These are phyloP conservation scores for Chloropsis cyanopogon DNA, from an alignment of 2,113 vertebrate species.

Conservation along the genomic window DNA sequence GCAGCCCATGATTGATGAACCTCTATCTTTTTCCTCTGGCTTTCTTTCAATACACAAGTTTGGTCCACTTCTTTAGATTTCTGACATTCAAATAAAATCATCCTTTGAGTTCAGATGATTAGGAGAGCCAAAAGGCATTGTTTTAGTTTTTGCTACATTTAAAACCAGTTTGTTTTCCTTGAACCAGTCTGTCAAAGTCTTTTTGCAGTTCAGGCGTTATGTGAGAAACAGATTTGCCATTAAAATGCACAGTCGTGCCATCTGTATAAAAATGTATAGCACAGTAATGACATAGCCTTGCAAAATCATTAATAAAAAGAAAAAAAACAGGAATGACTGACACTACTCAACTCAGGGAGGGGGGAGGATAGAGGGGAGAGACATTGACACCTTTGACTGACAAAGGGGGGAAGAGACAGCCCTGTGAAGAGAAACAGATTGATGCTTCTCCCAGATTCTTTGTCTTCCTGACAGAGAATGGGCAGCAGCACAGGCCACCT, in stretches of 20 bases:
- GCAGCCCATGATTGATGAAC: background rate
- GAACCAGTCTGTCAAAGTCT: constrained; percentile 86
- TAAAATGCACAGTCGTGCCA: constrained; percentile 86
- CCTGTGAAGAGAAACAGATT: constrained; percentile 80
- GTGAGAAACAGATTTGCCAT: constrained; percentile 87
- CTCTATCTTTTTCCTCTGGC: background rate
- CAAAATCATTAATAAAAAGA: constrained; percentile 84
- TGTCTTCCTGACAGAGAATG: constrained; percentile 72
- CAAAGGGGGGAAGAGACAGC: constrained; percentile 74
- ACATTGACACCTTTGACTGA: constrained; percentile 74
- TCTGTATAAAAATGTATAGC: constrained; percentile 83
- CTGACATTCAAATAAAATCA: constrained; percentile 70
- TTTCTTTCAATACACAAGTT: constrained; percentile 20
- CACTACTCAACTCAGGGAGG: constrained; percentile 72
- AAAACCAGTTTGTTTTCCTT: constrained; percentile 86
- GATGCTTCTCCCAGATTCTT: constrained; percentile 72
- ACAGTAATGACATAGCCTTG: constrained; percentile 81
- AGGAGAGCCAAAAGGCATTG: constrained; percentile 83
- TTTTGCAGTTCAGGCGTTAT: constrained; percentile 86
- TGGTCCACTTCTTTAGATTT: constrained; percentile 47
- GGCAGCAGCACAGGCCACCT: constrained; percentile 66
- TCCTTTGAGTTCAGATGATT: constrained; percentile 77
- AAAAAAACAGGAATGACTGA: constrained; percentile 80
- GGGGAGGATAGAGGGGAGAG: constrained; percentile 71
- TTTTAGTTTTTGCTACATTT: constrained; percentile 85